These are phyloP conservation scores for Dermolepida albohirtum DNA, from an alignment of 2,888 invertebrate species.

Conservation along the genomic window DNA sequence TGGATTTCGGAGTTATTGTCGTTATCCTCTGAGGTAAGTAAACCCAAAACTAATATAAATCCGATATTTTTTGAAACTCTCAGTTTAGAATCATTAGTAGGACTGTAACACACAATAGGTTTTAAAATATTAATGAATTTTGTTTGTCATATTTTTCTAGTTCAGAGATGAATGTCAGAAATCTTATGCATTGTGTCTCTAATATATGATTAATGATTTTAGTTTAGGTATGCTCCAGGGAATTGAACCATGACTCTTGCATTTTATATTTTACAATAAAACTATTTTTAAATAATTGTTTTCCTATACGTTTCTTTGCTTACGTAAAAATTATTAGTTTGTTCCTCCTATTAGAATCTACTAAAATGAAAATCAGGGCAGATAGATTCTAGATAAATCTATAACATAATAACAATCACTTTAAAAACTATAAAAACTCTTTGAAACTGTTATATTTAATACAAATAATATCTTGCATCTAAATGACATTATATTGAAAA, in stretches of 20 bases:
- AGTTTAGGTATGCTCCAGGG: slow-evolving; percentile 60
- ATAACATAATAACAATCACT: not conserved
- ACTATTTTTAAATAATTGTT: slow-evolving; percentile 46
- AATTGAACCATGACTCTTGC: slow-evolving; percentile 60
- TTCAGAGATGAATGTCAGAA: slow-evolving; percentile 60
- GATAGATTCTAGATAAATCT: slow-evolving; percentile 57
- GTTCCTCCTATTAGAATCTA: slow-evolving; percentile 55
- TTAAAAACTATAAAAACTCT: not conserved
- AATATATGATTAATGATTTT: slow-evolving; percentile 65
- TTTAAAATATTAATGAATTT: slow-evolving; percentile 68
- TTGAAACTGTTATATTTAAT: too few species aligned
- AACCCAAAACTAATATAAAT: slow-evolving; percentile 22
- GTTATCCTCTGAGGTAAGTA: slow-evolving; percentile 41
- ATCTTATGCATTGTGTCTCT: slow-evolving; percentile 62
- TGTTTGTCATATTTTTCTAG: slow-evolving; percentile 63
- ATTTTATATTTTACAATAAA: slow-evolving; percentile 55
- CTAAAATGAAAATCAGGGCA: slow-evolving; percentile 58
- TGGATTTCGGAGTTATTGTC: slow-evolving; percentile 39
- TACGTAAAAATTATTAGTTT: slow-evolving; percentile 39
- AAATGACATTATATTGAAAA: too few species aligned
- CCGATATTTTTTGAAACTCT: slow-evolving; percentile 39
- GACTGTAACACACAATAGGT: slow-evolving; percentile 56
- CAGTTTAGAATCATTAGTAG: slow-evolving; percentile 45
- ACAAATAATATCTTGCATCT: too few species aligned
- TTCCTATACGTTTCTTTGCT: slow-evolving; percentile 2